Evolutionary conservation across 2,113 vertebrate species (phyloP).

Genomic region (Sebastes schlegelii): DNA sequence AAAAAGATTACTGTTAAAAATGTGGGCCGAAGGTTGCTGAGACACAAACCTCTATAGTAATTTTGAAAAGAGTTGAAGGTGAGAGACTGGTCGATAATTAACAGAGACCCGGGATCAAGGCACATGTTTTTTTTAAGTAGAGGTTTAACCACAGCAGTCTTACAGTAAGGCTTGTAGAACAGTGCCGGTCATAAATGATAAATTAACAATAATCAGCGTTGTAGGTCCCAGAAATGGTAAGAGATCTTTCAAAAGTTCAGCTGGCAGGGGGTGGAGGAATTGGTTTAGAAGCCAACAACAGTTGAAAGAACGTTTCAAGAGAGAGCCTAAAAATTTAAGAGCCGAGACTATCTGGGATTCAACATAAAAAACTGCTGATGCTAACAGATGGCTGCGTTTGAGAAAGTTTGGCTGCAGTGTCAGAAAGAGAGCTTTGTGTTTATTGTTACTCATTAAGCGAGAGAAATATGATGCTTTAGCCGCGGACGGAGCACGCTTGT

Average conservation of each 20-base stretch:
- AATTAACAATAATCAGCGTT: neutral
- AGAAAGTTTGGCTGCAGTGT: neutral
- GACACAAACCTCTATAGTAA: neutral
- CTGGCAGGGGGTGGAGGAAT: neutral
- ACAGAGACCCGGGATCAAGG: neutral
- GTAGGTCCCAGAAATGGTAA: neutral
- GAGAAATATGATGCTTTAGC: neutral
- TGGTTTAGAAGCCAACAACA: neutral
- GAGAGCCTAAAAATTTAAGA: neutral
- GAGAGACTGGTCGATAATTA: neutral
- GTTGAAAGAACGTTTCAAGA: neutral
- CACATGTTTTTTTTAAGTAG: neutral
- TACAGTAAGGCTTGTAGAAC: neutral
- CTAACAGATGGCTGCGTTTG: neutral
- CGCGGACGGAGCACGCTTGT: neutral
- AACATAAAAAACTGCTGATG: neutral
- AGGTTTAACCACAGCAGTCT: neutral
- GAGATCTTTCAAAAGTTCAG: neutral
- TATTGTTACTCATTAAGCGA: neutral
- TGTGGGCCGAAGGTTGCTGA: no score
- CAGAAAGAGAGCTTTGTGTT: neutral
- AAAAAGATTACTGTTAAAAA: neutral
- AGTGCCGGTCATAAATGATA: neutral
- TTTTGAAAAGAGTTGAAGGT: neutral
- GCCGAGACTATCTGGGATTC: neutral